Evolutionary conservation across 2,113 vertebrate species (phyloP).

Genomic region (Nycticebus coucang): DNA sequence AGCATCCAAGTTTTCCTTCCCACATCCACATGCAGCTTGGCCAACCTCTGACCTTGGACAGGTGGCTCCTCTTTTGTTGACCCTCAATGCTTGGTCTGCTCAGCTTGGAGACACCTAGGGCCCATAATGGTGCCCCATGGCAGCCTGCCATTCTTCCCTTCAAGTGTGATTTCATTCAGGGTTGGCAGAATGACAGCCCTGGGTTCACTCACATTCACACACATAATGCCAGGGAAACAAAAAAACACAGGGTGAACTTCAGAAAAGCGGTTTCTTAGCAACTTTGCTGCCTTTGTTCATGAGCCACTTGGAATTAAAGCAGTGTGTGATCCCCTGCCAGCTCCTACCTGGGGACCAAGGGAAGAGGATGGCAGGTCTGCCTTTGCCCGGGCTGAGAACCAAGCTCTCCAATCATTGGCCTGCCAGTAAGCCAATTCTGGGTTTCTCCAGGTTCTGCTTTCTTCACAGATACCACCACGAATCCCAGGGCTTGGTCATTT

Average conservation of each 20-base stretch:
- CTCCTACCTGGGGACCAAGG: neutral
- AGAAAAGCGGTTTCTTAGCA: conserved; percentile 62
- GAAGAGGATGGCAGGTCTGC: neutral
- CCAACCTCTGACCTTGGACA: neutral
- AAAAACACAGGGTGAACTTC: neutral
- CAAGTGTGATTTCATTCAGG: neutral
- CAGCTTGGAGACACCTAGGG: neutral
- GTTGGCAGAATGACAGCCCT: neutral
- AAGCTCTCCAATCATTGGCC: neutral
- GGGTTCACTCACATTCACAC: neutral
- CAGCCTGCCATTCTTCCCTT: neutral
- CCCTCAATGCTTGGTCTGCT: neutral
- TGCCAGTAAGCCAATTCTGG: neutral
- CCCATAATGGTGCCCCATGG: rapidly evolving
- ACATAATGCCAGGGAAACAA: neutral
- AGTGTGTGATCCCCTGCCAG: conserved; percentile 29
- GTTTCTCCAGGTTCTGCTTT: neutral
- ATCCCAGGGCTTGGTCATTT: neutral
- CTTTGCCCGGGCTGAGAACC: neutral
- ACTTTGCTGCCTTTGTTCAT: conserved; percentile 52
- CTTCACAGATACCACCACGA: neutral
- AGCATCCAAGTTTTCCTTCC: neutral
- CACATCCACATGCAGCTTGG: neutral
- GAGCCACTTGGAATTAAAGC: conserved; percentile 9
- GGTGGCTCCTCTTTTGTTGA: neutral